Evolutionary conservation across 2,888 invertebrate genomes (phyloP).

Genomic region (Zeuzera pyrina): DNA sequence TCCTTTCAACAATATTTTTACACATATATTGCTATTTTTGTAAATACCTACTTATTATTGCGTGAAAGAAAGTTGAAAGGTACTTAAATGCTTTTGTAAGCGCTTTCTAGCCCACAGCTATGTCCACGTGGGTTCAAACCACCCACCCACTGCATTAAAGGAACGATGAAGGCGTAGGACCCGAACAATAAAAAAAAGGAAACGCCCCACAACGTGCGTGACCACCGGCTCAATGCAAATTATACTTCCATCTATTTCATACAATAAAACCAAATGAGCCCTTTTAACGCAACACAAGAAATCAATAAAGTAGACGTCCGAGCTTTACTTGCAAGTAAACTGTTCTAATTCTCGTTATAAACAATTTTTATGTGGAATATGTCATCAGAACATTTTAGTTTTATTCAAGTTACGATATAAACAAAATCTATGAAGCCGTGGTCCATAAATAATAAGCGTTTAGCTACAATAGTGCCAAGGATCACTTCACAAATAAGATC

Average conservation of each 20-base stretch:
- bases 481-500: no score
- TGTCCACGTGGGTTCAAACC: conserved; percentile 22
- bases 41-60: no score
- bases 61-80: no score
- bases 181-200: conserved; percentile 55
- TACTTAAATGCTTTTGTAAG: conserved; percentile 9
- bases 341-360: no score
- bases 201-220: conserved; percentile 54
- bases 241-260: conserved; percentile 66
- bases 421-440: no score
- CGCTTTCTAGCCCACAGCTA: conserved; percentile 5
- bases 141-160: conserved; percentile 44
- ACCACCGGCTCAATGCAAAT: conserved; percentile 67
- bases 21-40: no score
- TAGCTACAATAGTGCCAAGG: no score
- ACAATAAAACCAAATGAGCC: conserved; percentile 69
- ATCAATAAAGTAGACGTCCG: conserved; percentile 55
- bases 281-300: conserved; percentile 66
- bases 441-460: no score
- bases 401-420: no score
- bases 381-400: no score
- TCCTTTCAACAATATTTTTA: no score
- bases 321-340: conserved; percentile 7
- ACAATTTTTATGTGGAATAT: no score
- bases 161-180: conserved; percentile 44